phyloP scores from a whole-genome alignment of 23 tunicate species.

The Oikopleura dioica region DNA sequence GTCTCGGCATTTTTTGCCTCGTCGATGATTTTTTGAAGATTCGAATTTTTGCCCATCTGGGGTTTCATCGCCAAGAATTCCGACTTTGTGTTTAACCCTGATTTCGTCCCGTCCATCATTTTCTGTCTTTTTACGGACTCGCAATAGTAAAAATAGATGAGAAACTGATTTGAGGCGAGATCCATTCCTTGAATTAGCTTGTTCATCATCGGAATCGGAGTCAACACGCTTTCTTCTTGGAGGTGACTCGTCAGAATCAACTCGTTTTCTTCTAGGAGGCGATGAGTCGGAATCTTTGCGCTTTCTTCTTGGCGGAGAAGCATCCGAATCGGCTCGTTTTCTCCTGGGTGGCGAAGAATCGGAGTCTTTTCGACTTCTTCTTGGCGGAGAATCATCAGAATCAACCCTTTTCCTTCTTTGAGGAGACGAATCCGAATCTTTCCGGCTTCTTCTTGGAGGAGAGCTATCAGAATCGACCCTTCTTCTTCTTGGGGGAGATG shows the following conservation, averaged over 20 bases:
- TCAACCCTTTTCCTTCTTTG: neutral
- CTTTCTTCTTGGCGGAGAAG: neutral
- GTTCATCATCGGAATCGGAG: no score
- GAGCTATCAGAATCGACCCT: neutral
- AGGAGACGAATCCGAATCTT: neutral
- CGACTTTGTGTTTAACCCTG: neutral
- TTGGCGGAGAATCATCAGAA: neutral
- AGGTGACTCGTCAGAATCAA: neutral
- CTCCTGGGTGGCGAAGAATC: neutral
- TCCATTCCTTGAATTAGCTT: no score
- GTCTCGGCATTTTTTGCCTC: neutral
- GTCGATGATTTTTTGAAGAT: neutral
- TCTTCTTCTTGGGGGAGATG: neutral
- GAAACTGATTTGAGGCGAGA: no score
- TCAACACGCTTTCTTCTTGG: conserved; percentile 6
- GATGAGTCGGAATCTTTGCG: neutral
- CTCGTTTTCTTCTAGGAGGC: neutral
- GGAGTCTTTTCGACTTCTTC: neutral
- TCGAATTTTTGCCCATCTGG: neutral
- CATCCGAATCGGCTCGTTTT: conserved; percentile 7
- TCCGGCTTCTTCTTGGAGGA: neutral
- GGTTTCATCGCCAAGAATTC: neutral
- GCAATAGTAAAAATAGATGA: neutral
- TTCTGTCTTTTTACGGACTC: no score
- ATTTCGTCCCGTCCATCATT: conserved; percentile 9